These are phyloP conservation scores for Lysandra bellargus DNA, from an alignment of 2,888 invertebrate species.

Conservation along the genomic window DNA sequence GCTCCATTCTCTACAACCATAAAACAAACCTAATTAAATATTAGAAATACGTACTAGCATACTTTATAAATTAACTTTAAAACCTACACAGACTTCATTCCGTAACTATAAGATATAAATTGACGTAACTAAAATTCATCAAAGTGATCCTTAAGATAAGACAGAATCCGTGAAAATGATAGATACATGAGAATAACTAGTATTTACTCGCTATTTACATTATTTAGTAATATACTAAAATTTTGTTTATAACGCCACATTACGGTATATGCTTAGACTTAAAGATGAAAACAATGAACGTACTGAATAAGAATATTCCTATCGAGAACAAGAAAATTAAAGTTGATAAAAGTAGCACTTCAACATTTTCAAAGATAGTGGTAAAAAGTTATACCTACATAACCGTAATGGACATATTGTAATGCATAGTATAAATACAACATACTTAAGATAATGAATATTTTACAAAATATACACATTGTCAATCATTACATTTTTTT, in stretches of 20 bases:
- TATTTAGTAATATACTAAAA: conserved; percentile 79
- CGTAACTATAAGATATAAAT: conserved; percentile 59
- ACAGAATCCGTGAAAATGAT: conserved; percentile 62
- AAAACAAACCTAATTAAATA: conserved; percentile 53
- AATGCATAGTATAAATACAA: conserved; percentile 57
- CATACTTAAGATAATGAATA: conserved; percentile 56
- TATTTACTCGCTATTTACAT: conserved; percentile 68
- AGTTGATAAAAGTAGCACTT: conserved; percentile 3
- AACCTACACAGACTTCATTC: conserved; percentile 67
- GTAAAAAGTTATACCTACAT: conserved; percentile 10
- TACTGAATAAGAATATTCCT: background rate
- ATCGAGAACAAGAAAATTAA: conserved; percentile 16
- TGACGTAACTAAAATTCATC: conserved; percentile 64
- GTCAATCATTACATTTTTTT: conserved; percentile 42
- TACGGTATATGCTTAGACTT: conserved; percentile 46
- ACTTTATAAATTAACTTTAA: conserved; percentile 59
- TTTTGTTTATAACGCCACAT: conserved; percentile 69
- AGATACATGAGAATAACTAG: conserved; percentile 56
- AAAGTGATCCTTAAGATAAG: conserved; percentile 58
- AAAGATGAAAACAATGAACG: conserved; percentile 1
- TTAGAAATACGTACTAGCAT: conserved; percentile 56
- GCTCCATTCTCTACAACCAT: conserved; percentile 20
- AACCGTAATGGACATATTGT: conserved; percentile 30
- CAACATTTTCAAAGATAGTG: background rate
- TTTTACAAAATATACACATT: conserved; percentile 73